Evolutionary conservation across 2,113 vertebrate species (phyloP), one percentile per base, ranked within the genome.

Genomic region (Colaptes auratus): DNA sequence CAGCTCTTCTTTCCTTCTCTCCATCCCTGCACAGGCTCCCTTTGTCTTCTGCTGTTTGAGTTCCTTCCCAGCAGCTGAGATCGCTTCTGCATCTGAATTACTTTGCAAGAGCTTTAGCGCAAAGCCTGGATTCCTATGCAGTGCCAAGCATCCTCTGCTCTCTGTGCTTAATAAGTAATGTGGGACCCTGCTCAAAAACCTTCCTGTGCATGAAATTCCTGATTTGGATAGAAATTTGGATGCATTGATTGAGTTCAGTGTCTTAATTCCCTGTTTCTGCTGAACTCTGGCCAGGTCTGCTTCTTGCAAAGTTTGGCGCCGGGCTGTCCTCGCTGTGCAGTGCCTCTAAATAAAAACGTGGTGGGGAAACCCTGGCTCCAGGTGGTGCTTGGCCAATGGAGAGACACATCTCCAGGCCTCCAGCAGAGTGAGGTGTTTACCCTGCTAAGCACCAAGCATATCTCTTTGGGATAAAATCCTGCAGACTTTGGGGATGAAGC

Each of bases 81-180:
- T 91, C 2, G 8, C 69, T 84, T 89, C 70, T 93, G 91, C 82
- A 64, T 95, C 92, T 80, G 85, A 96, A 95, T 93, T 80, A 80
- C 72, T 89, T 73, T 58, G 72, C 66, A 67, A 72, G 66, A 90
- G 82, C 84, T 86, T 85, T 60, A 69, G 78, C 71, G 84, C 75
- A 80, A 80, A 87, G 79, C 9, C 81, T 81, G 77, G 27, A 44
- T 52, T 89, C 61, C 73, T 39, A 24, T 19, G 14, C 61, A 19
- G 58, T 76, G 90, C 90, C 91, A 82, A 81, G 88, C 80, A 20
- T 48, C 79, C 63, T 48, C 28, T 53, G 44, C 76, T 88, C 28
- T 84, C 76, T 50, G 52, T 48, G 30, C 61, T 91, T 53, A 65
- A 8, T 72, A 61, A 86, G 21, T 71, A 61, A 28, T 12, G 31